Percentiles rank a stretch among this genome's conserved stretches.
phyloP scores from a whole-genome alignment of 1,140 invertebrate genomes.

The Hetaerina americana region DNA sequence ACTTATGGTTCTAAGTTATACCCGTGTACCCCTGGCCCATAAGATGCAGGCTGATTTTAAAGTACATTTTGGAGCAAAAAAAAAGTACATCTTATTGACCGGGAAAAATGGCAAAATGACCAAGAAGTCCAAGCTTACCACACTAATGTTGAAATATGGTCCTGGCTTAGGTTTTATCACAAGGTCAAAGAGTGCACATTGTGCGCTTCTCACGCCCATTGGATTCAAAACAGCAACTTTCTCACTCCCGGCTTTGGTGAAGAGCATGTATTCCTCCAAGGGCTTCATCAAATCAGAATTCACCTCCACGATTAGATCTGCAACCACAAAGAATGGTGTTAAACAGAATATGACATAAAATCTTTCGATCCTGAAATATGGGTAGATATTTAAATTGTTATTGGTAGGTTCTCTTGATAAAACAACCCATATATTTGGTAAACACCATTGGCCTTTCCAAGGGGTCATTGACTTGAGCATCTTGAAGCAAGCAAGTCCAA shows the following conservation, averaged over 20 bases:
- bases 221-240: constrained; percentile 68
- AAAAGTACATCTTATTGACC: constrained; percentile 39
- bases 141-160: constrained; percentile 48
- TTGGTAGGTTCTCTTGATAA: too few species aligned
- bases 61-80: too few species aligned
- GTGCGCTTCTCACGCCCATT: constrained; percentile 66
- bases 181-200: constrained; percentile 62
- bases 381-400: too few species aligned
- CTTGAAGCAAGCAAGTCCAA: too few species aligned
- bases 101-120: constrained; percentile 13
- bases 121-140: constrained; percentile 31
- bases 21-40: too few species aligned
- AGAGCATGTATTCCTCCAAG: constrained; percentile 77
- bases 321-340: constrained; percentile 22
- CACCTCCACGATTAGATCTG: constrained; percentile 68
- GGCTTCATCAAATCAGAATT: constrained; percentile 69
- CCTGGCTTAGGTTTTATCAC: constrained; percentile 43
- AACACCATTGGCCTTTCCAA: too few species aligned
- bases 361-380: background rate
- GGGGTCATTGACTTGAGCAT: too few species aligned
- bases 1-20: too few species aligned
- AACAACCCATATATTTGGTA: too few species aligned
- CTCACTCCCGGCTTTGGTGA: constrained; percentile 63
- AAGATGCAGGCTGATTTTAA: too few species aligned
- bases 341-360: too few species aligned